Conservation (phyloP, 2,113 vertebrate genomes). For the Oreochromis aureus region DNA sequence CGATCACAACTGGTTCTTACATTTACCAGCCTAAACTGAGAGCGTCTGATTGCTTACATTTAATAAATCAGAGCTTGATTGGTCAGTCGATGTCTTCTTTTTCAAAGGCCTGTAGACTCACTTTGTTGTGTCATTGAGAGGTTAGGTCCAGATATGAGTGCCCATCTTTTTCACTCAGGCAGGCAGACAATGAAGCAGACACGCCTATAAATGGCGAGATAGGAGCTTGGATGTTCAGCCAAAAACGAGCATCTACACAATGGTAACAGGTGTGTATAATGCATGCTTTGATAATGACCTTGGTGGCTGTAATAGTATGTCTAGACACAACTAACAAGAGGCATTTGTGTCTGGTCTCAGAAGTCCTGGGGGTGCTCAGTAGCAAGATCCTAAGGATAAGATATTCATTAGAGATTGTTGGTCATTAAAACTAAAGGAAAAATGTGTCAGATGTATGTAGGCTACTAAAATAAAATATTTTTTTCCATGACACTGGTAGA, state of each 20-base stretch:
- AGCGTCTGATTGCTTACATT: constrained; percentile 34
- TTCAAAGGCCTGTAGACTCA: constrained; percentile 33
- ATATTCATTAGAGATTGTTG: not conserved
- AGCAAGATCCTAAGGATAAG: constrained; percentile 11
- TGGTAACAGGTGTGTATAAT: constrained; percentile 71
- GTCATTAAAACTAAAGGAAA: constrained; percentile 1
- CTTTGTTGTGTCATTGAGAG: constrained; percentile 62
- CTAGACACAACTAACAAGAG: constrained; percentile 61
- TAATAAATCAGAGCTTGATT: constrained; percentile 44
- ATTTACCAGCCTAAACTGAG: not conserved
- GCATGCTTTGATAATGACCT: constrained; percentile 60
- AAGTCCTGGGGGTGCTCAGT: constrained; percentile 11
- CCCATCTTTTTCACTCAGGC: constrained; percentile 57
- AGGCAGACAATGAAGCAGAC: constrained; percentile 59
- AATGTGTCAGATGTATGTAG: not conserved
- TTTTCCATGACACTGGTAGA: not conserved
- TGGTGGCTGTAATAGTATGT: constrained; percentile 58
- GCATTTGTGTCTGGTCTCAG: constrained; percentile 37
- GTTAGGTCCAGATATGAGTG: constrained; percentile 42
- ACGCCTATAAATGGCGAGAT: constrained; percentile 64
- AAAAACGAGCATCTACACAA: constrained; percentile 60
- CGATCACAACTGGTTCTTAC: not conserved
- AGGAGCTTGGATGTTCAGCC: constrained; percentile 54
- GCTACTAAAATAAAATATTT: not conserved
- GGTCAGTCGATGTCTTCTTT: constrained; percentile 49